Evolutionary conservation across 2,888 invertebrate genomes (phyloP), one percentile per base, ranked within the genome.

Genomic region (Lydus trimaculatus): DNA sequence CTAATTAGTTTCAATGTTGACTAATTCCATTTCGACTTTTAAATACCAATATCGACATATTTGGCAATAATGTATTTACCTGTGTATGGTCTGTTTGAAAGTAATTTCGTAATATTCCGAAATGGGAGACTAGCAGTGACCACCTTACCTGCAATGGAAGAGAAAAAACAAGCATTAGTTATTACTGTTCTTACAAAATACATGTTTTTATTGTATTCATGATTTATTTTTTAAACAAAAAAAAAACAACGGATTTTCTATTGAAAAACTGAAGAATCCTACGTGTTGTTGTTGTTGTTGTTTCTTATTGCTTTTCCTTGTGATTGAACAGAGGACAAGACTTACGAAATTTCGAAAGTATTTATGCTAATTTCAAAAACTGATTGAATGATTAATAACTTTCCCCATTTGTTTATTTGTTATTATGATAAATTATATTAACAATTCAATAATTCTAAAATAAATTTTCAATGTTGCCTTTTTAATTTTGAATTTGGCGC

Each of bases 291-390:
- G 69, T 73, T 70, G 60, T 62, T 68, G 68, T 70, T 67, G 58
- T 60, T 64, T 66, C 65, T 68, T 62, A 56, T 61, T 31, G 60
- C 15, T 33, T 39, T 65, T 17, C 59, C 69, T 67, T 65, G 63
- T 67, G 67, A 65, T 61, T 43, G 43, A 43, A 43, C 43, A 43
- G 2, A n/a, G 69, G 31, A 67, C 39, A 43, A 62, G 36, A 31
- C 72, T 78, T 77, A 73, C 77, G 77, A 78, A 77, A 78, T 77
- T 76, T 76, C 75, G 78, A 77, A 77, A 77, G 78, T 75, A 73
- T 72, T 75, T 75, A 76, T 77, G 75, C 73, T 76, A 77, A 76
- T 77, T 77, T 73, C 63, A 64, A 70, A 74, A 75, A 75, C 70
- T 3, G 66, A 69, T 71, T 71, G 72, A 69, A 72, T 75, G 75